Evolutionary conservation across 2,888 invertebrate genomes (phyloP), one percentile per base, ranked within the genome.

Genomic region (Fragum whitleyi): DNA sequence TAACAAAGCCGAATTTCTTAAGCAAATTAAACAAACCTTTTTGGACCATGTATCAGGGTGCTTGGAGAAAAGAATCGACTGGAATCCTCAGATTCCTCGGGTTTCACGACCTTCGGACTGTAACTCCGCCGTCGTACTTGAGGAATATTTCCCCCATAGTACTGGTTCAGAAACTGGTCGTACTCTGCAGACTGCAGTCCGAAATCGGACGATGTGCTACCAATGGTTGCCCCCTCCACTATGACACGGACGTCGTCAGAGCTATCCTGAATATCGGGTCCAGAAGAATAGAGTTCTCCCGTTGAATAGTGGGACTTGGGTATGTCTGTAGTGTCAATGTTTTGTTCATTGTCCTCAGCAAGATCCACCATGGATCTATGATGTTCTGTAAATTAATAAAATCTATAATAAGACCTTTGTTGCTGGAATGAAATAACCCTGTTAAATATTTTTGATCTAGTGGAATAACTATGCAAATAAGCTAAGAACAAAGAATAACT

Each of bases 351-450:
- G 61, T 89, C 91, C 74, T 89, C 86, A 47, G 85, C 89, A 74
- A 92, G 80, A 86, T 92, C 91, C 73, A 91, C 90, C 92, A 92
- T 91, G 83, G 92, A 92, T 86, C 87, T 91, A 85, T 90, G 89
- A 68, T 89, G 90, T 68, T 91, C 92, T 91, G 77, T 47, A 36
- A n/a, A n/a, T n/a, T n/a, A n/a, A n/a, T n/a, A n/a, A n/a, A n/a
- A n/a, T n/a, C n/a, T n/a, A n/a, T 23, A 77, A 57, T 55, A n/a
- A n/a, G n/a, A n/a, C 16, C 9, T 16, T 47, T 47, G 47, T 9
- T 14, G 16, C 47, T 14, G 47, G 47, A 47, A 47, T 47, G 9
- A 47, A 47, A 47, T 16, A 47, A 47, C n/a, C n/a, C n/a, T n/a
- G n/a, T n/a, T n/a, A n/a, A n/a, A n/a, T n/a, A n/a, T n/a, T n/a